These are phyloP conservation scores for Amphipoea oculea DNA, from an alignment of 2,888 invertebrate genomes.

Conservation along the genomic window DNA sequence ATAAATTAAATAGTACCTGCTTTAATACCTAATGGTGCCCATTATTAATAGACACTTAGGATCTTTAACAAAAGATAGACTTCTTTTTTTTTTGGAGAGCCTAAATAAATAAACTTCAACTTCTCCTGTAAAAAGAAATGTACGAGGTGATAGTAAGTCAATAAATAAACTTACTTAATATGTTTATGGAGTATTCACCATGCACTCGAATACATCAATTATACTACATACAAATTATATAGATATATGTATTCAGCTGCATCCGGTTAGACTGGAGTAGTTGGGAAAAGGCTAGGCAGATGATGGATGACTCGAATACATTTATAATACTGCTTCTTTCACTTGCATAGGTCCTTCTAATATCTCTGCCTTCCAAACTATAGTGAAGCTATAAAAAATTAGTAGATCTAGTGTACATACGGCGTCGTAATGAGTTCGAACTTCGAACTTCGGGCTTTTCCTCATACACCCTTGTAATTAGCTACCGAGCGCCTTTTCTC, in stretches of 20 bases:
- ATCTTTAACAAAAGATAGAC: background rate
- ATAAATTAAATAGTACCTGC: background rate
- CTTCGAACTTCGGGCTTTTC: background rate
- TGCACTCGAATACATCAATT: too few relatives aligned
- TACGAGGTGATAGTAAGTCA: too few relatives aligned
- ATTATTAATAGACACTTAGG: background rate
- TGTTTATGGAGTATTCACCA: background rate
- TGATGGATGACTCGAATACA: background rate
- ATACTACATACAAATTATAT: too few relatives aligned
- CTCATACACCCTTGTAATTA: background rate
- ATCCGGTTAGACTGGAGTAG: too few relatives aligned
- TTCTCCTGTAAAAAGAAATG: too few relatives aligned
- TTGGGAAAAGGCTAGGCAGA: too few relatives aligned
- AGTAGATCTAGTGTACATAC: background rate
- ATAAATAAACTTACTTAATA: too few relatives aligned
- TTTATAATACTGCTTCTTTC: background rate
- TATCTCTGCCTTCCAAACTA: background rate
- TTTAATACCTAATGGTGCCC: background rate
- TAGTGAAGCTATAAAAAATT: background rate
- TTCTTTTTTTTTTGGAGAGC: too few relatives aligned
- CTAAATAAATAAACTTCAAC: too few relatives aligned
- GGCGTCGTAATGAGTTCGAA: background rate
- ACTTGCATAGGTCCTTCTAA: background rate
- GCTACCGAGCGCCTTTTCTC: conserved; percentile 1
- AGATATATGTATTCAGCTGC: too few relatives aligned